phyloP scores from a whole-genome alignment of 2,113 vertebrate genomes.

The Stegastes partitus region DNA sequence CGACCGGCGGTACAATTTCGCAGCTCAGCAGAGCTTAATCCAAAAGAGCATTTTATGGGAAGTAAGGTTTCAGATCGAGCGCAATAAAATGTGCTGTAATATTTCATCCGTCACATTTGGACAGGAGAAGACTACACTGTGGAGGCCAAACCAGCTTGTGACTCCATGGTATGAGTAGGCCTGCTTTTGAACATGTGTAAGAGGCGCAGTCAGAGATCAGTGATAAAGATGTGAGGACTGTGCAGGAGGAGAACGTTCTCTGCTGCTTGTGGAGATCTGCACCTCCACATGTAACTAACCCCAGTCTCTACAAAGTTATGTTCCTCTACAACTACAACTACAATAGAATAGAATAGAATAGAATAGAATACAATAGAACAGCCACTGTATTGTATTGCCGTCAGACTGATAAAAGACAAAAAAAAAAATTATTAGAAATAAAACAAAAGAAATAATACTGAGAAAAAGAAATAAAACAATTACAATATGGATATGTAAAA shows the following conservation, averaged over 20 bases:
- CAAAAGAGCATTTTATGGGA: constrained; percentile 47
- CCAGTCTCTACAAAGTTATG: too few species aligned
- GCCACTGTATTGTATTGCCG: too few species aligned
- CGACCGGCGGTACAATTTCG: constrained; percentile 77
- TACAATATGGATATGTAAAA: too few species aligned
- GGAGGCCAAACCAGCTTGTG: constrained; percentile 19
- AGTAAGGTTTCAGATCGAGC: constrained; percentile 43
- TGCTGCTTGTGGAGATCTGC: not conserved
- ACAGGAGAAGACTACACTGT: constrained; percentile 17
- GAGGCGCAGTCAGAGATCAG: not conserved
- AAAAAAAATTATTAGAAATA: too few species aligned
- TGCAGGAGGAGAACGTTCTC: not conserved
- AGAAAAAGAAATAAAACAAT: too few species aligned
- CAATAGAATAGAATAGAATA: too few species aligned
- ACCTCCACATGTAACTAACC: too few species aligned
- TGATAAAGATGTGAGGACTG: not conserved
- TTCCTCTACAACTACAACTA: too few species aligned
- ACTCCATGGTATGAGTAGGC: not conserved
- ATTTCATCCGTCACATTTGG: constrained; percentile 41
- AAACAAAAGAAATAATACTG: too few species aligned
- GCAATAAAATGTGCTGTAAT: constrained; percentile 41
- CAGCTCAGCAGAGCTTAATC: constrained; percentile 78
- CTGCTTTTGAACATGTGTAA: constrained; percentile 10
- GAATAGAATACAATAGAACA: too few species aligned
- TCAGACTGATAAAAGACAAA: too few species aligned